Base-by-base conservation (phyloP, 92 coral and sea anemone genomes). In the Hydrozoanthus gracilis region DNA sequence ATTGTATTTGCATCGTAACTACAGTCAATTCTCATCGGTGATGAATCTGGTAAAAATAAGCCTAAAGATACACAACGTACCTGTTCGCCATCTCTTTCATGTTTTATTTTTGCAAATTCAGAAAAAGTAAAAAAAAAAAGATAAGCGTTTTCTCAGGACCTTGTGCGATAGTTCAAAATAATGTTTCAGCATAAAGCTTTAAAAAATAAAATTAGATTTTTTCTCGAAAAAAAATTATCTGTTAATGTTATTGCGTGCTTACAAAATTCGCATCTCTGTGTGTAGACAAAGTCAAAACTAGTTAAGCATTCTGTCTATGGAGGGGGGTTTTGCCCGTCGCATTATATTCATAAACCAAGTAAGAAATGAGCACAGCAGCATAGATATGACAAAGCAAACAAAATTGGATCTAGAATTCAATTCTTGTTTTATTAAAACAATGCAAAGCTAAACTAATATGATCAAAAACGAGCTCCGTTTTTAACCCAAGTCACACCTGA, bases 401-500 rank as follows among this genome's bases (percentile, higher is more conserved):
- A 64, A 61, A 64, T 20, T n/a, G 70, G 70, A 15, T 15, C 18
- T 64, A n/a, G 20, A 9, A 15, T 15, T 15, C 70, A 8, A 15
- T 15, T 15, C 44, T 68, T 35, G 47, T 68, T 5, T 39, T 68
- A 68, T 27, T 68, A 27, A 68, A 14, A 27, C 1, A 68, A 68
- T 68, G 44, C 68, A 73, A 12, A 73, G 17, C 17, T 45, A 48
- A 7, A 48, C 66, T 49, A 56, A 76, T 51, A 17, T 55, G 10
- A 44, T 13, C 61, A 44, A 44, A 72, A 50, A 18, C 15, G 16
- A 44, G 71, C 49, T 27, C n/a, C 68, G 11, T 79, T 45, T 61
- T 79, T 35, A 20, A 51, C 13, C 66, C 5, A 11, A 20, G 55
- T 60, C 69, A 78, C 55, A 60, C 85, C 73, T 80, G 48, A 20